A percentile compares a stretch with the other conserved stretches of the same genome.
Conservation (phyloP, 1,140 invertebrate genomes). For the Orius insidiosus region DNA sequence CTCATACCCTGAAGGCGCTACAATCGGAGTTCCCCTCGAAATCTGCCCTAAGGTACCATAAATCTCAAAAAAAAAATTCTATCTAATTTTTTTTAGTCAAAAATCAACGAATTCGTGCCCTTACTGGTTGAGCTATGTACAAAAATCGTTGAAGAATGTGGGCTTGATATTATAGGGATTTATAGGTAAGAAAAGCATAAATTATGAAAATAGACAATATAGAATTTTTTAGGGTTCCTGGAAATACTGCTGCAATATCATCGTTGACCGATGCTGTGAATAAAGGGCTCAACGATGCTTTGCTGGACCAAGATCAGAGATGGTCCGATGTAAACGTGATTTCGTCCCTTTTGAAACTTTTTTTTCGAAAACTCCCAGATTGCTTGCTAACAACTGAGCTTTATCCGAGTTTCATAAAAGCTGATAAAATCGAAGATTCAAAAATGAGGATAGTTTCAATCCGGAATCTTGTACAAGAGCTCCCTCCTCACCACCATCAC, state of each 20-base stretch:
- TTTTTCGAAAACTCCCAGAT: conserved; percentile 82
- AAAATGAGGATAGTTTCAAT: conserved; percentile 56
- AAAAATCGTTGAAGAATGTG: conserved; percentile 72
- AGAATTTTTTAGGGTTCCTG: conserved; percentile 54
- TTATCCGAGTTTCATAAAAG: conserved; percentile 81
- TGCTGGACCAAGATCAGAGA: conserved; percentile 46
- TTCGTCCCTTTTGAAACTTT: conserved; percentile 81
- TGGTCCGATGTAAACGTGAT: conserved; percentile 87
- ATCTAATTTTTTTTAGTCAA: conserved; percentile 34
- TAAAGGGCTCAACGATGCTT: conserved; percentile 36
- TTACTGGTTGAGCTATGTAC: conserved; percentile 81
- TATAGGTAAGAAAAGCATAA: conserved; percentile 33
- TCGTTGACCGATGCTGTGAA: conserved; percentile 72
- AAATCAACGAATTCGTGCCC: conserved; percentile 59
- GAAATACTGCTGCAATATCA: conserved; percentile 85
- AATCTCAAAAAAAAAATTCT: too few species aligned
- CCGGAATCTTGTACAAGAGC: conserved; percentile 53
- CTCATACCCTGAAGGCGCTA: conserved; percentile 43
- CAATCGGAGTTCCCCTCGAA: conserved; percentile 73
- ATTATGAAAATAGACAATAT: background rate
- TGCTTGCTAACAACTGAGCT: conserved; percentile 72
- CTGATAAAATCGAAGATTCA: conserved; percentile 65
- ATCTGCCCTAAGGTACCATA: conserved; percentile 50
- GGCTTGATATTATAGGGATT: conserved; percentile 77
- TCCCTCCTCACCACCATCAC: conserved; percentile 81